These are phyloP conservation scores for Carassius gibelio DNA, from an alignment of 2,113 vertebrate genomes.

Conservation along the genomic window DNA sequence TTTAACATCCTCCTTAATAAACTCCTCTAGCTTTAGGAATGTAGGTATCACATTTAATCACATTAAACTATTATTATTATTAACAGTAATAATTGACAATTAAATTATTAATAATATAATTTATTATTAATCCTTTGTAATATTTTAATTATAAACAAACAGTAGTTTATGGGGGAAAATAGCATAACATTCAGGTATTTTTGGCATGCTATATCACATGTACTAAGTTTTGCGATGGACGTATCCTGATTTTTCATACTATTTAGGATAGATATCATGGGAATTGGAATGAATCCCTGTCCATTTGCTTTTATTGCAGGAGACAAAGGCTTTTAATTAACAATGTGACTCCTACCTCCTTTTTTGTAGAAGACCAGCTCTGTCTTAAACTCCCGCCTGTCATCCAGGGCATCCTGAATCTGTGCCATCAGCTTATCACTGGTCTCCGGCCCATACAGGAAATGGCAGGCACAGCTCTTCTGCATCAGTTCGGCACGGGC, in stretches of 20 bases:
- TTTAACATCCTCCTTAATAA: background rate
- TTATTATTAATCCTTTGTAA: background rate
- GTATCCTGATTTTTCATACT: background rate
- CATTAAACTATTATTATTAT: background rate
- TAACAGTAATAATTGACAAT: background rate
- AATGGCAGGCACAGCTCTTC: slow-evolving; percentile 82
- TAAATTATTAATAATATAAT: background rate
- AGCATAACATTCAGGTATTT: no score
- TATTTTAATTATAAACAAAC: no score
- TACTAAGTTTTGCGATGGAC: background rate
- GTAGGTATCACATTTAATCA: background rate
- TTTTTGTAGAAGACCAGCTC: slow-evolving; percentile 83
- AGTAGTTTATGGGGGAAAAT: no score
- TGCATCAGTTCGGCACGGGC: slow-evolving; percentile 84
- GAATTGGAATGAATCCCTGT: background rate
- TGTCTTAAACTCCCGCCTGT: slow-evolving; percentile 80
- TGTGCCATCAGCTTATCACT: slow-evolving; percentile 74
- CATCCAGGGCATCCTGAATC: slow-evolving; percentile 79
- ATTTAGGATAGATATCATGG: background rate
- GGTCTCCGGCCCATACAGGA: slow-evolving; percentile 81
- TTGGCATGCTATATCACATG: no score
- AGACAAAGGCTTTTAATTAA: background rate
- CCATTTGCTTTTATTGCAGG: background rate
- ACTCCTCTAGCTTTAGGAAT: background rate
- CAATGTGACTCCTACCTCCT: slow-evolving; percentile 69